Conservation (phyloP, 2,888 invertebrate genomes). For the Protodeltote pygarga region DNA sequence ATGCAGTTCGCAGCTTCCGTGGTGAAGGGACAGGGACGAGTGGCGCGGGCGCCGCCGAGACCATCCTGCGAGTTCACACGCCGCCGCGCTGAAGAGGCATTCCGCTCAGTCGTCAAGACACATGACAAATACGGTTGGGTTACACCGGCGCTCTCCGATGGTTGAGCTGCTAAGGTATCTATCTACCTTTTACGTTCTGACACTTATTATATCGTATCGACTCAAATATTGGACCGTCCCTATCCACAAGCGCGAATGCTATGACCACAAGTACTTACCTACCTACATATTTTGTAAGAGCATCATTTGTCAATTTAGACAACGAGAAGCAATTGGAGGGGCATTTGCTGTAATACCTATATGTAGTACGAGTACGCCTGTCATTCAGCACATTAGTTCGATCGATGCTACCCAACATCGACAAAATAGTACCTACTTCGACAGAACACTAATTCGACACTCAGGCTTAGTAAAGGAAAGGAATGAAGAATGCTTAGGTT, state of each 20-base stretch:
- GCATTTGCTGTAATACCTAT: too few relatives aligned
- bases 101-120: constrained; percentile 94
- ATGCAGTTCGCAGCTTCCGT: constrained; percentile 96
- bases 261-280: constrained; percentile 40
- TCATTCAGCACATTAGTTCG: too few relatives aligned
- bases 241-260: too few relatives aligned
- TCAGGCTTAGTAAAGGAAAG: too few relatives aligned
- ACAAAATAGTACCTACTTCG: too few relatives aligned
- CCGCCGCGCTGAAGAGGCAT: constrained; percentile 95
- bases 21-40: constrained; percentile 94
- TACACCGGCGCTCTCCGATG: constrained; percentile 94
- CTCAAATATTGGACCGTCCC: constrained; percentile 51
- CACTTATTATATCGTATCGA: constrained; percentile 50
- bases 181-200: background rate
- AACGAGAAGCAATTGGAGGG: constrained; percentile 43
- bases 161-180: constrained; percentile 86
- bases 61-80: constrained; percentile 92
- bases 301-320: constrained; percentile 66
- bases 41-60: constrained; percentile 93
- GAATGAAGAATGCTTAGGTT: too few relatives aligned
- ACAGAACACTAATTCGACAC: too few relatives aligned
- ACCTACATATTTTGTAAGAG: constrained; percentile 56
- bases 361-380: too few relatives aligned
- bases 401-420: too few relatives aligned
- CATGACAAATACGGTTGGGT: constrained; percentile 98